Evolutionary conservation across 2,797 vertebrate genomes (phyloP).

Genomic region (Cheirogaleus major): DNA sequence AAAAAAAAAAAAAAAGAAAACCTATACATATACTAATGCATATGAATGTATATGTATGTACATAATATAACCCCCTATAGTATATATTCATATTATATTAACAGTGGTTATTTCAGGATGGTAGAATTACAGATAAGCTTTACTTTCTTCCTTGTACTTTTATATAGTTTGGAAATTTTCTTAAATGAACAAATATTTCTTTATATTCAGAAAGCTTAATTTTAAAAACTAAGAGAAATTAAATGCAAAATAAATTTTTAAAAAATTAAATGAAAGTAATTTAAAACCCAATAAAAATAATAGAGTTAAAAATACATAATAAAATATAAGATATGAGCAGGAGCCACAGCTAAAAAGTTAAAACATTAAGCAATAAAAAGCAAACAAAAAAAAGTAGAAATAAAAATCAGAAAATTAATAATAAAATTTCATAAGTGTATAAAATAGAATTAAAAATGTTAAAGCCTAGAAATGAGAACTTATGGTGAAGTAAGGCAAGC

Average conservation of each 20-base stretch:
- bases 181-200: neutral
- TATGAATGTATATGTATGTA: neutral
- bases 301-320: neutral
- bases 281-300: neutral
- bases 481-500: neutral
- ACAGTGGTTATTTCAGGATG: neutral
- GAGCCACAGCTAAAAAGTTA: neutral
- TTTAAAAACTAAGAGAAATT: neutral
- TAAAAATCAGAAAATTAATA: neutral
- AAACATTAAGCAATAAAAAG: neutral
- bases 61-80: neutral
- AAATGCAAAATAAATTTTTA: neutral
- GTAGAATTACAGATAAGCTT: neutral
- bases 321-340: neutral
- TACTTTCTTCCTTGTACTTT: neutral
- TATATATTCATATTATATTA: neutral
- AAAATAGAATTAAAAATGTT: constrained; percentile 9
- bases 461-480: neutral
- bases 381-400: neutral
- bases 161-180: neutral
- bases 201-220: neutral
- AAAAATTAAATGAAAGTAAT: neutral
- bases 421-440: neutral
- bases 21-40: neutral
- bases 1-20: too few species aligned